Conservation (phyloP, 1,140 invertebrate species). For the Ridgeia piscesae region DNA sequence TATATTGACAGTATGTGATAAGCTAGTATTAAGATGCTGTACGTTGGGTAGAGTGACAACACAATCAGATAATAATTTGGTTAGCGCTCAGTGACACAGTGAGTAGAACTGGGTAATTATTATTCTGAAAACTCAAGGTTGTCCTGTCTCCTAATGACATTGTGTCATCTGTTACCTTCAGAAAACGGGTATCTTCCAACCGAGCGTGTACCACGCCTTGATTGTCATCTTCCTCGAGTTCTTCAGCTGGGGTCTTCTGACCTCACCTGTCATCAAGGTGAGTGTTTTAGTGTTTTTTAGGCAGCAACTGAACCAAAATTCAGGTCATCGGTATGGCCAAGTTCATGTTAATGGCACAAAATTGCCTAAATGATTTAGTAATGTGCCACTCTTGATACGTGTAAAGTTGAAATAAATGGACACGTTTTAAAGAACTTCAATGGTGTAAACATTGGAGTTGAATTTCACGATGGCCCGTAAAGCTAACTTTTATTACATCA, state of each 20-base stretch:
- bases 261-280: conserved; percentile 96
- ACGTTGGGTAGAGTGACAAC: not conserved
- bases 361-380: too few relatives aligned
- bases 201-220: conserved; percentile 95
- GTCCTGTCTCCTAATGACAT: not conserved
- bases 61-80: too few relatives aligned
- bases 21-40: not conserved
- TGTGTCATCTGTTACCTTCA: conserved; percentile 8
- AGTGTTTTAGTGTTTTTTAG: conserved; percentile 47
- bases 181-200: conserved; percentile 58
- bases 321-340: not conserved
- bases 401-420: too few relatives aligned
- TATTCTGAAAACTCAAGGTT: not conserved
- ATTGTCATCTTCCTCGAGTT: conserved; percentile 99
- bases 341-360: not conserved
- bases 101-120: too few relatives aligned
- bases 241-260: conserved; percentile 98
- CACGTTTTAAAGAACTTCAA: too few relatives aligned
- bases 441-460: too few relatives aligned
- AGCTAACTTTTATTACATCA: too few relatives aligned
- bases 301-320: not conserved
- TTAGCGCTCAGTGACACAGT: too few relatives aligned
- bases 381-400: too few relatives aligned
- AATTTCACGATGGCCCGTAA: too few relatives aligned
- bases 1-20: not conserved